These are phyloP conservation scores for Cantharis lateralis DNA, from an alignment of 2,888 invertebrate genomes.

Conservation along the genomic window DNA sequence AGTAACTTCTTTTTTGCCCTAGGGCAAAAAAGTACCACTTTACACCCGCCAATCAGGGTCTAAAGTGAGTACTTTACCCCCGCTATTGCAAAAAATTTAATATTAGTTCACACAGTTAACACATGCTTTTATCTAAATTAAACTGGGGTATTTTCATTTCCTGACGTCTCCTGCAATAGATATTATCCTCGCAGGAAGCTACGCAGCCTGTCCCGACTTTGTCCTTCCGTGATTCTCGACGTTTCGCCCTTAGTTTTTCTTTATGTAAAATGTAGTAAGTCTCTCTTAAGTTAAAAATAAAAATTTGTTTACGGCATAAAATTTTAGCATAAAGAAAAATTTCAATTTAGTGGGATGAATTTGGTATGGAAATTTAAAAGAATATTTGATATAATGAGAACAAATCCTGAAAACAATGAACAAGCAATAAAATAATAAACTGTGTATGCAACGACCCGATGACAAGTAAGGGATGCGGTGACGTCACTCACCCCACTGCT, in stretches of 20 bases:
- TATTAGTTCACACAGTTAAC: constrained; percentile 46
- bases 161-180: constrained; percentile 55
- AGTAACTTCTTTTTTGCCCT: too few species aligned
- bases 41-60: too few species aligned
- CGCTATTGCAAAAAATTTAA: too few species aligned
- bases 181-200: constrained; percentile 55
- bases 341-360: neutral
- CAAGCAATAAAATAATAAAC: constrained; percentile 48
- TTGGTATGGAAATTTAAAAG: neutral
- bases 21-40: too few species aligned
- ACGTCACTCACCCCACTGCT: constrained; percentile 52
- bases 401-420: constrained; percentile 39
- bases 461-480: constrained; percentile 47
- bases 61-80: too few species aligned
- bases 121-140: constrained; percentile 64
- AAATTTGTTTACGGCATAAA: neutral
- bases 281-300: neutral
- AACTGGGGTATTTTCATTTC: constrained; percentile 63
- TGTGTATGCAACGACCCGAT: constrained; percentile 45
- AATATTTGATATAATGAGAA: constrained; percentile 10
- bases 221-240: constrained; percentile 31
- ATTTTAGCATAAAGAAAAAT: neutral
- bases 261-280: constrained; percentile 17
- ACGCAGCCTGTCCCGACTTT: constrained; percentile 39
- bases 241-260: constrained; percentile 23